A percentile compares a stretch with the other conserved stretches of the same genome.
These are phyloP conservation scores for Clinocottus analis DNA, from an alignment of 2,113 vertebrate species.

Conservation along the genomic window DNA sequence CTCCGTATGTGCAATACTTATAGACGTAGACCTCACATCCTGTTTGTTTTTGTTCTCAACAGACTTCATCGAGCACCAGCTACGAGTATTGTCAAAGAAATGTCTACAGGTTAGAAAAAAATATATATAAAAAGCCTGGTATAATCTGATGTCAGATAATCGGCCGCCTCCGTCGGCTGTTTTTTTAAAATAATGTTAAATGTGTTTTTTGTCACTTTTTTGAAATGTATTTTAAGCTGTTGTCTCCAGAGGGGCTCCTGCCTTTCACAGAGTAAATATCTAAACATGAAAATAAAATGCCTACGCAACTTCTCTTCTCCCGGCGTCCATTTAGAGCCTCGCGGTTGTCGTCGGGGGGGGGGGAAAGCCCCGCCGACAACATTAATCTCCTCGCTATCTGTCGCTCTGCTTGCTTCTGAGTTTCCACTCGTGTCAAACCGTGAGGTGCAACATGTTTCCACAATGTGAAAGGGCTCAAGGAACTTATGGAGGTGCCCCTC, in stretches of 20 bases:
- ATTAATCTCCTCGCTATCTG: not conserved
- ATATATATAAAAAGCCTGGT: not conserved
- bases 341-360: too few species aligned
- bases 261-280: slow-evolving; percentile 40
- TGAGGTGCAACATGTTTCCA: not conserved
- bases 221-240: slow-evolving; percentile 37
- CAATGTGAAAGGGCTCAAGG: not conserved
- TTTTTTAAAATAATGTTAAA: slow-evolving; percentile 1
- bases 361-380: slow-evolving; percentile 1
- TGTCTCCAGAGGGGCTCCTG: not conserved
- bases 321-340: slow-evolving; percentile 14
- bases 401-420: too few species aligned
- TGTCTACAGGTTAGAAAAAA: not conserved
- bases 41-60: slow-evolving; percentile 3
- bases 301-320: not conserved
- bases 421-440: not conserved
- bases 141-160: slow-evolving; percentile 29
- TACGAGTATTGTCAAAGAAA: slow-evolving; percentile 33
- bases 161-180: slow-evolving; percentile 9
- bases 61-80: slow-evolving; percentile 48
- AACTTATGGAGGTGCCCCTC: not conserved
- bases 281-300: slow-evolving; percentile 46
- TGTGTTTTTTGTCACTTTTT: slow-evolving; percentile 44
- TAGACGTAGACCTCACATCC: slow-evolving; percentile 57
- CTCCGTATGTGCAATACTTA: slow-evolving; percentile 76